A percentile compares a stretch with the other conserved stretches of the same genome.
Evolutionary conservation across 2,113 vertebrate genomes (phyloP).

Genomic region (Dipodomys stephensi): DNA sequence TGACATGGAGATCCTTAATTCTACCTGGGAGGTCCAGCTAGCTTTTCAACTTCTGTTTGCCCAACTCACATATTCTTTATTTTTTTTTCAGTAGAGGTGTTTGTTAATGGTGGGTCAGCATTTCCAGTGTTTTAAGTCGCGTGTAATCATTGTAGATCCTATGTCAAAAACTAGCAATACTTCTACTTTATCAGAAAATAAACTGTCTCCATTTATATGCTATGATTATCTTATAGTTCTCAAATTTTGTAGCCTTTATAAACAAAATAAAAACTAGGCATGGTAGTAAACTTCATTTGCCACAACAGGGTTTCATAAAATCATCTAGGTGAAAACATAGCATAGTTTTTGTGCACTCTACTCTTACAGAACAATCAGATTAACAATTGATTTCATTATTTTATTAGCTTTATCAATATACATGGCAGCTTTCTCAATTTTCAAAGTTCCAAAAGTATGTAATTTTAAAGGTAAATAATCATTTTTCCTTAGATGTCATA

Average conservation of each 20-base stretch:
- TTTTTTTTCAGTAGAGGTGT: constrained; percentile 54
- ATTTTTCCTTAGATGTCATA: constrained; percentile 75
- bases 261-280: constrained; percentile 57
- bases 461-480: constrained; percentile 80
- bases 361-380: constrained; percentile 82
- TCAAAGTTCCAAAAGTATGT: constrained; percentile 79
- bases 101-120: constrained; percentile 48
- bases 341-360: constrained; percentile 75
- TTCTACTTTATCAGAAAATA: constrained; percentile 63
- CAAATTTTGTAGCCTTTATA: constrained; percentile 71
- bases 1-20: background rate
- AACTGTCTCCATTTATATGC: constrained; percentile 62
- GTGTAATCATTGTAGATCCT: constrained; percentile 66
- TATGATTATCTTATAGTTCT: constrained; percentile 71
- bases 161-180: constrained; percentile 52
- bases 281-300: constrained; percentile 71
- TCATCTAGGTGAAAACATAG: constrained; percentile 75
- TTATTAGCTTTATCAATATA: constrained; percentile 82
- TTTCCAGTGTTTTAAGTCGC: constrained; percentile 75
- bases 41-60: background rate
- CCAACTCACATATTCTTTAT: constrained; percentile 35
- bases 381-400: constrained; percentile 79
- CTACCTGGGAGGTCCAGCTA: background rate
- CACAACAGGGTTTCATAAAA: constrained; percentile 66
- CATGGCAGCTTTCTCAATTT: constrained; percentile 80